A percentile compares a stretch with the other conserved stretches of the same genome.
Conservation (phyloP, 1,140 invertebrate species). For the Ladona fulva region DNA sequence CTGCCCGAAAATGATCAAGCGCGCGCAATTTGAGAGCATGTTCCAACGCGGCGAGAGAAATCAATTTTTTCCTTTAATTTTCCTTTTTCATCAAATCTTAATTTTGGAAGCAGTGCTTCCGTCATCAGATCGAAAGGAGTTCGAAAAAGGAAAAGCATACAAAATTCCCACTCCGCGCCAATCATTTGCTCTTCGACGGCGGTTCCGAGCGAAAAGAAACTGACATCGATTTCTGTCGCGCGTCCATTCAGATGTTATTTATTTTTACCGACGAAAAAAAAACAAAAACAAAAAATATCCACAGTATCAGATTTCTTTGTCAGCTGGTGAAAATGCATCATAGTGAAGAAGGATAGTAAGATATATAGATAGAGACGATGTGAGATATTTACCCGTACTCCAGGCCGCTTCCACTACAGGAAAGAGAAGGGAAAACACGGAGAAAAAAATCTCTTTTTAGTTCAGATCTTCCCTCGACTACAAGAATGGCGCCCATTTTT, state of each 20-base stretch:
- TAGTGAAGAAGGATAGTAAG: slow-evolving; percentile 13
- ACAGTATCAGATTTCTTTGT: background rate
- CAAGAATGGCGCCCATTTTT: background rate
- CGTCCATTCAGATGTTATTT: background rate
- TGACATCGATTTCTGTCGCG: background rate
- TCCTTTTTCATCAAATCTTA: too few relatives aligned
- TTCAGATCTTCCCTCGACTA: background rate
- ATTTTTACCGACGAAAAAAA: slow-evolving; percentile 12
- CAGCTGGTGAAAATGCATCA: background rate
- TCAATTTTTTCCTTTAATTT: too few relatives aligned
- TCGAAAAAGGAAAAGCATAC: too few relatives aligned
- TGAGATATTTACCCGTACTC: slow-evolving; percentile 24
- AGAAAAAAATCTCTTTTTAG: background rate
- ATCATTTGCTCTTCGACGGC: too few relatives aligned
- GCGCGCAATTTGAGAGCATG: too few relatives aligned
- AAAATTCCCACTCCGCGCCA: too few relatives aligned
- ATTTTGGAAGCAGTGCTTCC: too few relatives aligned
- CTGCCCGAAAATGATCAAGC: too few relatives aligned
- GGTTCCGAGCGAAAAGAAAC: too few relatives aligned
- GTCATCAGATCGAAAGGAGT: too few relatives aligned
- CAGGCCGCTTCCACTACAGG: slow-evolving; percentile 24
- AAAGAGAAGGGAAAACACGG: slow-evolving; percentile 15
- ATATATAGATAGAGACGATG: slow-evolving; percentile 11
- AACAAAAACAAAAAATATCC: background rate
- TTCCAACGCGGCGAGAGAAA: too few relatives aligned